phyloP scores from a whole-genome alignment of 2,888 invertebrate species.

The Agrypnus murinus region DNA sequence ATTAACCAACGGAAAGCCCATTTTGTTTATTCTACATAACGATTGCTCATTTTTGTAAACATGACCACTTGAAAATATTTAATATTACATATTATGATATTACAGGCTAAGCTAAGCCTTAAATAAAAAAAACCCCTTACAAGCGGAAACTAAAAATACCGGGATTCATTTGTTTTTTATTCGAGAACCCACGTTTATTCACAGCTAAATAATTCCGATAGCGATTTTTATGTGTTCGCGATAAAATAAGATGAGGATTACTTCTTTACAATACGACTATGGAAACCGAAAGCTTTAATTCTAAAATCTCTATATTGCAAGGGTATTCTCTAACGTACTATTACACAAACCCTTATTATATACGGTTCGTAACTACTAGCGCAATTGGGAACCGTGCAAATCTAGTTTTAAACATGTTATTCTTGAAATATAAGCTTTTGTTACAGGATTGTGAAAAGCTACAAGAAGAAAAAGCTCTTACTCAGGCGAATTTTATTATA shows the following conservation, averaged over 20 bases:
- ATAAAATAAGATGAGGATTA: slow-evolving; percentile 5
- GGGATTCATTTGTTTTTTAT: neutral
- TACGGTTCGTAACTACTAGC: slow-evolving; percentile 22
- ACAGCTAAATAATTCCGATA: slow-evolving; percentile 9
- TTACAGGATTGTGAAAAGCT: slow-evolving; percentile 8
- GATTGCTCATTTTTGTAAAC: too few species aligned
- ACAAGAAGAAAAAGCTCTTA: slow-evolving; percentile 25
- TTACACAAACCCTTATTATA: slow-evolving; percentile 26
- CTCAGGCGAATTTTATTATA: slow-evolving; percentile 24
- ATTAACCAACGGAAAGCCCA: too few species aligned
- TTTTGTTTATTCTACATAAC: too few species aligned
- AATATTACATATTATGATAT: too few species aligned
- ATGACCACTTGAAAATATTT: too few species aligned
- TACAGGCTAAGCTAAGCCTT: too few species aligned
- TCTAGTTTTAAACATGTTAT: slow-evolving; percentile 25
- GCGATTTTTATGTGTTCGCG: neutral
- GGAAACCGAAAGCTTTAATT: slow-evolving; percentile 16
- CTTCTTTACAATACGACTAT: neutral
- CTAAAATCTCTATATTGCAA: slow-evolving; percentile 4
- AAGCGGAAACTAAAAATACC: neutral
- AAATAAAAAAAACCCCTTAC: too few species aligned
- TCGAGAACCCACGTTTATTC: neutral
- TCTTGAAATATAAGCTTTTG: slow-evolving; percentile 27
- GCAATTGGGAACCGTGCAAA: slow-evolving; percentile 23
- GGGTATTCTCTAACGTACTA: neutral